Evolutionary conservation across 2,113 vertebrate genomes (phyloP).

Genomic region (Ibidorhyncha struthersii): DNA sequence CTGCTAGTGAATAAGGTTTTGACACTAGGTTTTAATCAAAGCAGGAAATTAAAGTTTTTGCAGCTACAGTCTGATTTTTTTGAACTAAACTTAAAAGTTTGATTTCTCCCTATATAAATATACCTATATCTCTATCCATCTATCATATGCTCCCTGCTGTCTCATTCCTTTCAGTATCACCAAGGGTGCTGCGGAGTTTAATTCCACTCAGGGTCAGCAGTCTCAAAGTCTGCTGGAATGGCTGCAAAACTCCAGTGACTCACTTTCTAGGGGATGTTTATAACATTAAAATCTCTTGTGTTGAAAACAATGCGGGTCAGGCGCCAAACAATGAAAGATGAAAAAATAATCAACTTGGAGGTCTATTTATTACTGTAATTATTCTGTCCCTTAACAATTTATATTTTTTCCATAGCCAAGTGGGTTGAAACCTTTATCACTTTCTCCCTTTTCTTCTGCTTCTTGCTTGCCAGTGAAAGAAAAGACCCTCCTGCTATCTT

Average conservation of each 20-base stretch:
- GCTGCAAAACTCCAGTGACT: neutral
- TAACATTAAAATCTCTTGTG: neutral
- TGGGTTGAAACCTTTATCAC: neutral
- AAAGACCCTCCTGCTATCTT: neutral
- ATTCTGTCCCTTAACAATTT: neutral
- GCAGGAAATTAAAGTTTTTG: neutral
- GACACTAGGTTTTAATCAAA: neutral
- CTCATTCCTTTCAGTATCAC: fast-evolving
- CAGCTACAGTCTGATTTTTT: neutral
- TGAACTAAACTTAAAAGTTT: neutral
- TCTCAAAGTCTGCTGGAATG: neutral
- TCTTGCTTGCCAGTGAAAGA: neutral
- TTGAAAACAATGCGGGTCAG: neutral
- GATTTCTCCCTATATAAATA: neutral
- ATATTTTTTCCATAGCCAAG: neutral
- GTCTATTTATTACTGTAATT: neutral
- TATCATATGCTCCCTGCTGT: neutral
- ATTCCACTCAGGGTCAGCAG: neutral
- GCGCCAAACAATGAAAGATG: neutral
- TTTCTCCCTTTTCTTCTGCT: neutral
- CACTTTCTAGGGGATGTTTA: neutral
- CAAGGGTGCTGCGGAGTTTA: neutral
- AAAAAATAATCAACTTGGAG: neutral
- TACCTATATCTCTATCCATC: neutral
- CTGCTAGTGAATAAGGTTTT: neutral